Base-by-base conservation (phyloP, 1,140 invertebrate species). In the Pseudomyrmex concolor region DNA sequence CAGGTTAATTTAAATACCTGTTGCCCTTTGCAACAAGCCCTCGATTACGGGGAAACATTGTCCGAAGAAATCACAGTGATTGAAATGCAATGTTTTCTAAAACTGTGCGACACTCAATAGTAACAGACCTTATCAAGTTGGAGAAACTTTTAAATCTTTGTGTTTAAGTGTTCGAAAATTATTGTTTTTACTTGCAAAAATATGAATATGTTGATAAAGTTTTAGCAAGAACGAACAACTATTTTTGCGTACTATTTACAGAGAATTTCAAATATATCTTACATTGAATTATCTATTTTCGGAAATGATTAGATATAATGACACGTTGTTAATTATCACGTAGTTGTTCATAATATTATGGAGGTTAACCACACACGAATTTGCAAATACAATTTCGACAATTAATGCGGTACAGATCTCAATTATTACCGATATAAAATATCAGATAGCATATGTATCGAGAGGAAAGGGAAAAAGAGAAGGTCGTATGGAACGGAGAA, bases 1-100 rank as follows among this genome's bases (percentile, higher is more conserved):
- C 71, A 57, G 64, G 15, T 81, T 89, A 81, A 89, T 89, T 89
- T 86, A 72, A 89, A 89, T 89, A 89, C 88, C 87, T 89, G 88
- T 89, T 89, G 88, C 88, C 88, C 48, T 34, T 34, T 25, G 67
- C 84, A 59, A 84, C 76, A 54, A 67, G 22, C 72, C 10, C 54
- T 34, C 34, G 34, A 48, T 62, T 34, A 1, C 4, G n/a, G 45
- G 43, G 70, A 71, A 45, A 22, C 34, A 45, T 19, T 22, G 22
- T 13, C 7, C 50, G 34, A 15, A 70, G 66, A 55, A 74, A 74
- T 87, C 55, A 19, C 4, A 15, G 17, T 54, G 12, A 76, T 60
- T 67, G 51, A 78, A 72, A 72, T 78, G 57, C 54, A 57, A 12
- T 59, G 10, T 19, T 19, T 22, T 13, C 13, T 25, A 78, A 78